A percentile compares a stretch with the other conserved stretches of the same genome.
Evolutionary conservation across 30 jellyfish, hydroid and myxozoan species (phyloP).

Genomic region (Cassiopea xamachana): DNA sequence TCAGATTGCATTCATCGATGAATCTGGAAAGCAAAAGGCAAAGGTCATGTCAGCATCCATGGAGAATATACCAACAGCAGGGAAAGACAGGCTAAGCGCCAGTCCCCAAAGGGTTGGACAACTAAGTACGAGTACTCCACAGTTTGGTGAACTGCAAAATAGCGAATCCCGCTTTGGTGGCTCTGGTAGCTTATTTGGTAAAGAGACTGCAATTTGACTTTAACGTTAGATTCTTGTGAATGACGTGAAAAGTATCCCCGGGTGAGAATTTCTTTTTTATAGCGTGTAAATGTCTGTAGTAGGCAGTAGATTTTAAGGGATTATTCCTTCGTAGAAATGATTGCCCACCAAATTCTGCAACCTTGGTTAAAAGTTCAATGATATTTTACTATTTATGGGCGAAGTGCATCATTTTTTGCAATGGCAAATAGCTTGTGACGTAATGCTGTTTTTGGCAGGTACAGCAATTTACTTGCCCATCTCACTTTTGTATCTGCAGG

Average conservation of each 20-base stretch:
- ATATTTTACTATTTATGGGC: no score
- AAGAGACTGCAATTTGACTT: slow-evolving; percentile 60
- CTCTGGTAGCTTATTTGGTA: slow-evolving; percentile 61
- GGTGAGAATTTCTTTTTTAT: not conserved
- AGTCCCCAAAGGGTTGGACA: slow-evolving; percentile 58
- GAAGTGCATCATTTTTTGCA: no score
- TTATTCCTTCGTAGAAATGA: not conserved
- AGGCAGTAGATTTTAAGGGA: not conserved
- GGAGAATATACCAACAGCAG: slow-evolving; percentile 43
- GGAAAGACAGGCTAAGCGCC: slow-evolving; percentile 32
- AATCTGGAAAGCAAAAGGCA: slow-evolving; percentile 31
- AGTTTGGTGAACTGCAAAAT: slow-evolving; percentile 63
- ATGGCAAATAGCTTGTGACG: no score
- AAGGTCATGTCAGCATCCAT: slow-evolving; percentile 55
- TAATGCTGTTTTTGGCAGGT: no score
- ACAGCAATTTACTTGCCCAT: no score
- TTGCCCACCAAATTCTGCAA: not conserved
- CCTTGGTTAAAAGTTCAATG: no score
- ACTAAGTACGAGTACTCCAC: slow-evolving; percentile 76
- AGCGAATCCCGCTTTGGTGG: slow-evolving; percentile 79
- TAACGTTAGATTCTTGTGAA: not conserved
- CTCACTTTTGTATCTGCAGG: no score
- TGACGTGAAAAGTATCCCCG: not conserved
- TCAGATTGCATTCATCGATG: slow-evolving; percentile 55
- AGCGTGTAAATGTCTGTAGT: not conserved